Percentiles rank a stretch among this genome's conserved stretches.
Evolutionary conservation across 2,888 invertebrate species (phyloP).

Genomic region (Fragum sueziense): DNA sequence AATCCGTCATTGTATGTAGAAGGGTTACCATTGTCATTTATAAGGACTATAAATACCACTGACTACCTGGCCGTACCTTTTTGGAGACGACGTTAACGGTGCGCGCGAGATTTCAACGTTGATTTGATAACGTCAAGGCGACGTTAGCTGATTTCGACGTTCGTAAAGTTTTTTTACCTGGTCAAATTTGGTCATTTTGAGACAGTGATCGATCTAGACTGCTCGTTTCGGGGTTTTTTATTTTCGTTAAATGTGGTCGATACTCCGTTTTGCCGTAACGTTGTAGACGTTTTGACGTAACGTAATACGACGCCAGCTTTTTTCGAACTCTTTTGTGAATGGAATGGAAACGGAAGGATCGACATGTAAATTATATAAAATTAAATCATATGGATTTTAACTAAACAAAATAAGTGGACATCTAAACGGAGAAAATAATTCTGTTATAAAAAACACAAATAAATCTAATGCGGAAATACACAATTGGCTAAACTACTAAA

Average conservation of each 20-base stretch:
- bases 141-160: background rate
- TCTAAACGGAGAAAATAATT: too few species aligned
- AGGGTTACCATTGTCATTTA: too few species aligned
- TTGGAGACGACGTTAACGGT: background rate
- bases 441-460: too few species aligned
- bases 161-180: background rate
- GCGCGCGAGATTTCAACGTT: background rate
- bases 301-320: too few species aligned
- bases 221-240: background rate
- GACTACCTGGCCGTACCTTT: background rate
- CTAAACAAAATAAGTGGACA: too few species aligned
- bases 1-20: too few species aligned
- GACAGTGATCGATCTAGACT: background rate
- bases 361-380: background rate
- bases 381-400: background rate
- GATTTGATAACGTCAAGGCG: background rate
- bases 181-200: slow-evolving; percentile 1
- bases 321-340: too few species aligned
- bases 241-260: too few species aligned
- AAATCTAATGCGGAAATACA: too few species aligned
- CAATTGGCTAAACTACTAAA: too few species aligned
- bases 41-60: slow-evolving; percentile 14
- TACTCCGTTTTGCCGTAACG: too few species aligned
- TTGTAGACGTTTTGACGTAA: too few species aligned
- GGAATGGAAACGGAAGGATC: background rate